phyloP scores from a whole-genome alignment of 92 coral and sea anemone genomes.

The Isaurus tuberculatus region DNA sequence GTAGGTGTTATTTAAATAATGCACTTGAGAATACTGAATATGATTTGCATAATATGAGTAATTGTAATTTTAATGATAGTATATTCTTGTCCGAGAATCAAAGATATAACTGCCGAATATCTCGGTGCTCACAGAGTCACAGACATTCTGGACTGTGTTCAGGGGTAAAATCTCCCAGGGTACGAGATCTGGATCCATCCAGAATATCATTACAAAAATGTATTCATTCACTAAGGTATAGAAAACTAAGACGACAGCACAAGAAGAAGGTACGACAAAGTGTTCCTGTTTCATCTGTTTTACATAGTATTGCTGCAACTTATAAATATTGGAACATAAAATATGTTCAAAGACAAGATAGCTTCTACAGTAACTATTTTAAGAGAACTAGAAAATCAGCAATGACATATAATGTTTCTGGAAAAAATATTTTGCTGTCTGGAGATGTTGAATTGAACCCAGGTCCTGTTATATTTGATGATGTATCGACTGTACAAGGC shows the following conservation, averaged over 20 bases:
- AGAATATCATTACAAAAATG: not conserved
- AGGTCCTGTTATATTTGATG: constrained; percentile 46
- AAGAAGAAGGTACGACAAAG: not conserved
- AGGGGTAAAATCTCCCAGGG: not conserved
- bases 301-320: not conserved
- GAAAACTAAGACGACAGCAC: not conserved
- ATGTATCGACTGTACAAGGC: not conserved
- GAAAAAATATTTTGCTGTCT: not conserved
- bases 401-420: constrained; percentile 22
- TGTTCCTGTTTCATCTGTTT: not conserved
- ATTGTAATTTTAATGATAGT: constrained; percentile 9
- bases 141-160: constrained; percentile 14
- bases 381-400: constrained; percentile 21
- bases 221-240: not conserved
- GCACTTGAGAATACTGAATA: constrained; percentile 13
- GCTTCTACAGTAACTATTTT: constrained; percentile 26
- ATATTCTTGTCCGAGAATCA: constrained; percentile 16
- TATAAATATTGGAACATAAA: not conserved
- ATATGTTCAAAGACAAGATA: constrained; percentile 24
- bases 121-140: constrained; percentile 19
- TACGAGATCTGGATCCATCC: too few species aligned
- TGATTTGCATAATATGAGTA: constrained; percentile 14
- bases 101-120: constrained; percentile 11
- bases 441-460: constrained; percentile 64
- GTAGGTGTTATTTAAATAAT: not conserved